A percentile compares a stretch with the other conserved stretches of the same genome.
phyloP scores from a whole-genome alignment of 2,797 vertebrate species.

The Parambassis ranga region DNA sequence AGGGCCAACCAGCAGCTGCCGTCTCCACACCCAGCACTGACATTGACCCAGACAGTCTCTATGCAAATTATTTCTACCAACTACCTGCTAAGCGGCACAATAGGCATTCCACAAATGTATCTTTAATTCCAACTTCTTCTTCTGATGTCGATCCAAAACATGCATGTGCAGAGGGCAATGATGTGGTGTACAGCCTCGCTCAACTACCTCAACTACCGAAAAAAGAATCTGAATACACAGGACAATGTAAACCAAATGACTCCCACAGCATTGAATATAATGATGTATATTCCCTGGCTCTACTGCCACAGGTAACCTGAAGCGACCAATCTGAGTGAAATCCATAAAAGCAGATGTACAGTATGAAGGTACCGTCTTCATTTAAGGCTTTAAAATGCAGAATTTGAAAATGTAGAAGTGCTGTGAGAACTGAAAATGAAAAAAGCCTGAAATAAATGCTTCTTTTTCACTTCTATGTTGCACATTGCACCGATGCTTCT shows the following conservation, averaged over 20 bases:
- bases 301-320: too few species aligned
- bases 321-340: too few species aligned
- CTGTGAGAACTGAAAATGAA: too few species aligned
- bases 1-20: background rate
- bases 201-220: background rate
- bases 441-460: too few species aligned
- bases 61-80: background rate
- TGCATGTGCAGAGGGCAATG: background rate
- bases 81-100: too few species aligned
- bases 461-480: too few species aligned
- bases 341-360: too few species aligned
- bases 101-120: background rate
- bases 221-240: background rate
- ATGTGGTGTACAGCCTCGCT: slow-evolving; percentile 1
- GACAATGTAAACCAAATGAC: background rate
- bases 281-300: background rate
- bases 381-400: too few species aligned
- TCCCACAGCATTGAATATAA: background rate
- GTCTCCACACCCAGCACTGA: background rate
- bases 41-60: background rate
- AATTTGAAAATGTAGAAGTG: too few species aligned
- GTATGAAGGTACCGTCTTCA: too few species aligned
- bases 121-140: background rate
- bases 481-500: too few species aligned
- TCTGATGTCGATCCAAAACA: background rate